These are phyloP conservation scores for Takifugu flavidus DNA, from an alignment of 2,113 vertebrate genomes.

Conservation along the genomic window DNA sequence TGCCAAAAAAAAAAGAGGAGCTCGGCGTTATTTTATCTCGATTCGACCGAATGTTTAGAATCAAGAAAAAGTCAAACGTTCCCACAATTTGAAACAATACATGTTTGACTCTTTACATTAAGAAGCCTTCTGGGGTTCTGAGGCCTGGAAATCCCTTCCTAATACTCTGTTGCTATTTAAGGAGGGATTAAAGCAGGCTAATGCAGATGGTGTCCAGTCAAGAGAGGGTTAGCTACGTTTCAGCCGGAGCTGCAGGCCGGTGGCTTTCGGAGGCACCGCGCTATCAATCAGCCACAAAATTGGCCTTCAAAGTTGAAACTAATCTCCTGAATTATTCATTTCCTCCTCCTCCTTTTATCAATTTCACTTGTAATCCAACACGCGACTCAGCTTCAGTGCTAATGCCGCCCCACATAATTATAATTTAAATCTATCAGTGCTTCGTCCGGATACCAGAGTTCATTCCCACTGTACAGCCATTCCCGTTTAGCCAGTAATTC, in stretches of 20 bases:
- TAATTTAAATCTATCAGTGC: neutral
- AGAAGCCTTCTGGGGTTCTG: conserved; percentile 58
- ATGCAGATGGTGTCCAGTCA: conserved; percentile 65
- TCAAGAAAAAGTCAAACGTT: conserved; percentile 44
- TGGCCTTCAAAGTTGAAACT: conserved; percentile 48
- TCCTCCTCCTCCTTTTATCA: conserved; percentile 35
- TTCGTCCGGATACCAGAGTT: conserved; percentile 6
- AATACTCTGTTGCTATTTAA: conserved; percentile 74
- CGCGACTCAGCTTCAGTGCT: conserved; percentile 25
- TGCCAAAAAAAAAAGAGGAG: conserved; percentile 33
- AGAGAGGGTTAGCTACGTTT: conserved; percentile 59
- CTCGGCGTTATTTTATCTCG: neutral
- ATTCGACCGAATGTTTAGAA: conserved; percentile 10
- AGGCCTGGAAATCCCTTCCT: conserved; percentile 67
- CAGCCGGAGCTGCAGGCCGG: conserved; percentile 33
- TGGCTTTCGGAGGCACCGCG: conserved; percentile 35
- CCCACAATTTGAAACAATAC: conserved; percentile 59
- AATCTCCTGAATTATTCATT: conserved; percentile 63
- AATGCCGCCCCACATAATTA: conserved; percentile 22
- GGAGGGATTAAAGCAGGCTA: conserved; percentile 70
- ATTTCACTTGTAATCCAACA: conserved; percentile 55
- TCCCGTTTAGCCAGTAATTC: neutral
- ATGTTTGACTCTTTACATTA: conserved; percentile 58
- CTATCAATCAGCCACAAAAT: conserved; percentile 64
- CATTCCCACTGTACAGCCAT: neutral